Percentiles rank a stretch among this genome's conserved stretches.
Conservation (phyloP, 2,797 vertebrate genomes). For the Bovichtus variegatus region DNA sequence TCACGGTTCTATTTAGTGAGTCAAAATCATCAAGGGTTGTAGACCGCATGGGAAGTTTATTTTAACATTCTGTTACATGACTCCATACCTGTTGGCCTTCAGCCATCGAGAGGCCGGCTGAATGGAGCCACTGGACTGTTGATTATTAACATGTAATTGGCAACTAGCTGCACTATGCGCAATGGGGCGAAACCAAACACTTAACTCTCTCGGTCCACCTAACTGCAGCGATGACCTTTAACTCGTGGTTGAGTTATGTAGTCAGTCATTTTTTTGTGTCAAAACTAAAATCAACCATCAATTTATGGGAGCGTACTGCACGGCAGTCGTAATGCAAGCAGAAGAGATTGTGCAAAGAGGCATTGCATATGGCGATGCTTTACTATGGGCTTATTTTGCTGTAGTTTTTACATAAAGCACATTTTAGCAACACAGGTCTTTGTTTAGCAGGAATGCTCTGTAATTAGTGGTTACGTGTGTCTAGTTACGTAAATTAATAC, state of each 20-base stretch:
- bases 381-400: not conserved
- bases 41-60: conserved; percentile 18
- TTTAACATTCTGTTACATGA: conserved; percentile 45
- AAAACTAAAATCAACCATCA: conserved; percentile 34
- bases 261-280: conserved; percentile 53
- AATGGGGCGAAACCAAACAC: conserved; percentile 69
- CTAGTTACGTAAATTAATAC: conserved; percentile 1
- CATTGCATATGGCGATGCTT: not conserved
- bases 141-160: conserved; percentile 84
- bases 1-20: not conserved
- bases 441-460: not conserved
- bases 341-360: conserved; percentile 4
- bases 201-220: conserved; percentile 61
- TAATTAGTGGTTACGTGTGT: not conserved
- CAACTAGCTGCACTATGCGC: conserved; percentile 65
- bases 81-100: conserved; percentile 48
- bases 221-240: conserved; percentile 83
- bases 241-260: conserved; percentile 48
- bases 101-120: conserved; percentile 31
- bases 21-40: conserved; percentile 1
- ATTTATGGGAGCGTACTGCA: conserved; percentile 42
- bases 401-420: not conserved
- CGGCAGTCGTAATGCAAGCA: not conserved
- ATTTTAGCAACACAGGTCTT: not conserved
- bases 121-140: conserved; percentile 74